Evolutionary conservation across 2,113 vertebrate genomes (phyloP), one percentile per base, ranked within the genome.

Genomic region (Acanthisitta chloris): DNA sequence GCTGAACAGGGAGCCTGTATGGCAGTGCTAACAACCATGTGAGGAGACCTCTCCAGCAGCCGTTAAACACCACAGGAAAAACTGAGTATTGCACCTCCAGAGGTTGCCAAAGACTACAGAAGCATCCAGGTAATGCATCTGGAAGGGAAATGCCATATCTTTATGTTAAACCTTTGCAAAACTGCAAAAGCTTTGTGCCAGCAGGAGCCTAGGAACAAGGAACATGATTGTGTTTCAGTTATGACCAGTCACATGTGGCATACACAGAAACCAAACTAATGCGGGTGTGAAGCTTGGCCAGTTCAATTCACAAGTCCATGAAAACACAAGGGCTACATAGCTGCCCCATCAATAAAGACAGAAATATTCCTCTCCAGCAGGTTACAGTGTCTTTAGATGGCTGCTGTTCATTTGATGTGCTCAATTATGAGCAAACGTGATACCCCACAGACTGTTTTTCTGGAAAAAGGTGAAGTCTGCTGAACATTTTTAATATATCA

Each of bases 191-290:
- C 28, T 42, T 83, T 73, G 40, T 57, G 36, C 65, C 46, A 85
- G 80, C 57, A 84, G 52, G 36, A 91, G 33, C 54, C 83, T 49
- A 91, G 74, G 93, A 94, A 96, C 72, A 93, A 93, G 84, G 85
- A 94, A 79, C 12, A 17, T 69, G 88, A 81, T 66, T 90, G 76
- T 92, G 65, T 69, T 95, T 96, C 78, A 93, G 90, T 92, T 95
- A 84, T 51, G 38, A 94, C 23, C 73, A 48, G 29, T 81, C 29
- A 48, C 45, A 91, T 71, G 66, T 92, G 83, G 71, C 96, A 90
- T 78, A 92, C 62, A 54, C 79, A 93, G 91, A 96, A 97, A 92
- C 65, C 67, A 92, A 66, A 81, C 23, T 17, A 43, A 94, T 10
- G 46, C 49, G 43, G 28, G 33, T 80, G 67, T 51, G 42, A 95